These are phyloP conservation scores for Nomia melanderi DNA, from an alignment of 1,140 invertebrate species.

Conservation along the genomic window DNA sequence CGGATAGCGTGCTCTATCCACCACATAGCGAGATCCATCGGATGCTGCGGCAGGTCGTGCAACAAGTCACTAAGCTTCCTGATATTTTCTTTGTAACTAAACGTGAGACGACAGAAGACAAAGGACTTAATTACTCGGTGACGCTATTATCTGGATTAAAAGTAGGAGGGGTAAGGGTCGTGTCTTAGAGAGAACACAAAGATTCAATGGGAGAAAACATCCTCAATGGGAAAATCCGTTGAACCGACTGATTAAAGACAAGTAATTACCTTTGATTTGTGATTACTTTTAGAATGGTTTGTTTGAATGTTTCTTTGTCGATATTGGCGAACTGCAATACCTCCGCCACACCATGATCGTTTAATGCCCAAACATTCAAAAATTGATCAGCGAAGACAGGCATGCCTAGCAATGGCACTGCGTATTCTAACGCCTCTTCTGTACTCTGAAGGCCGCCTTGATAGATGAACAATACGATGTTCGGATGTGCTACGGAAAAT, in stretches of 20 bases:
- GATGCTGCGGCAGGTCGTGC: constrained; percentile 73
- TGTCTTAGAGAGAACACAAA: constrained; percentile 16
- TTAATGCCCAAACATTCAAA: neutral
- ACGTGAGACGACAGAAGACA: constrained; percentile 32
- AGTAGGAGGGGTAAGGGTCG: neutral
- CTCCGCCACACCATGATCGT: neutral
- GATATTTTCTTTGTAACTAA: constrained; percentile 51
- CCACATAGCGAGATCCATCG: constrained; percentile 77
- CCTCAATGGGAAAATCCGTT: neutral
- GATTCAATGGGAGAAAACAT: constrained; percentile 2
- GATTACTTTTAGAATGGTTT: constrained; percentile 21
- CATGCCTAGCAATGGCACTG: constrained; percentile 12
- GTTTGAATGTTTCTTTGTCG: constrained; percentile 7
- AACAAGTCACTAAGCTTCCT: constrained; percentile 61
- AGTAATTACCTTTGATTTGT: constrained; percentile 40
- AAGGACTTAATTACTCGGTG: constrained; percentile 35
- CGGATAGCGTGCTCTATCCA: constrained; percentile 82
- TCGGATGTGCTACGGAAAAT: neutral
- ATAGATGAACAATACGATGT: neutral
- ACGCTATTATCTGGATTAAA: constrained; percentile 39
- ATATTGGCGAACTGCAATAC: neutral
- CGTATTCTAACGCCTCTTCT: constrained; percentile 10
- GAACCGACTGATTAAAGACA: neutral
- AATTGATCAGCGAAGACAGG: constrained; percentile 15
- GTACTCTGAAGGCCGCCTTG: constrained; percentile 22